Percentiles rank a stretch among this genome's conserved stretches.
Evolutionary conservation across 92 coral and sea anemone genomes (phyloP).

Genomic region (Isaurus tuberculatus): DNA sequence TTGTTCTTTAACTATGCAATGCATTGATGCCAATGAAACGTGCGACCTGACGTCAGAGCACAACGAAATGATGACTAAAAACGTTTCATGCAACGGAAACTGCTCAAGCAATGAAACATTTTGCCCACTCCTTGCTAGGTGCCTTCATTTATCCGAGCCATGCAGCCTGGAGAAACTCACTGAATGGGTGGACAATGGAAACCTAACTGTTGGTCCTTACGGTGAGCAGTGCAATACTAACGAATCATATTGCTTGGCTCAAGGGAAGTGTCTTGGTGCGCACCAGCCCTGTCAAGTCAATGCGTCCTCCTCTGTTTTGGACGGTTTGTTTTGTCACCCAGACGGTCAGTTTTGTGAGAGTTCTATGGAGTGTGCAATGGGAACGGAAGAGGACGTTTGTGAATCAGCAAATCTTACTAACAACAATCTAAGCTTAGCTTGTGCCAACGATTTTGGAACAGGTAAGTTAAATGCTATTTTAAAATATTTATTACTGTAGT

Average conservation of each 20-base stretch:
- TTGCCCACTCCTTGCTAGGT: slow-evolving; percentile 25
- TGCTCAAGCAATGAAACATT: not conserved
- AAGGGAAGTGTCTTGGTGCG: not conserved
- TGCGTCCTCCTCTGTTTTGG: not conserved
- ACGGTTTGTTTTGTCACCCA: not conserved
- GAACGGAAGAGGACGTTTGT: not conserved
- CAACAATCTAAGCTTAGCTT: not conserved
- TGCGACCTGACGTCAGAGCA: not conserved
- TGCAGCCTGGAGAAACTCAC: slow-evolving; percentile 12
- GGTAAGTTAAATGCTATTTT: not conserved
- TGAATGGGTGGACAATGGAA: slow-evolving; percentile 6
- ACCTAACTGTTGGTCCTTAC: slow-evolving; percentile 11
- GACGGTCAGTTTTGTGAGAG: not conserved
- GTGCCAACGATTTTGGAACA: slow-evolving; percentile 23
- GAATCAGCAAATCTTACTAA: not conserved
- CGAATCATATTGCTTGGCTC: not conserved
- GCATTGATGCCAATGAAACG: not conserved
- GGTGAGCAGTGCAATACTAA: not conserved
- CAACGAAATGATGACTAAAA: not conserved
- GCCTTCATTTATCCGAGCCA: not conserved
- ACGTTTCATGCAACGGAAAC: not conserved
- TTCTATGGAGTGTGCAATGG: not conserved
- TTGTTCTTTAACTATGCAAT: slow-evolving; percentile 21
- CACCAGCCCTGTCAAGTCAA: not conserved
- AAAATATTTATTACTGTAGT: not conserved